Evolutionary conservation across 2,113 vertebrate species (phyloP).

Genomic region (Sinocyclocheilus maitianheensis): DNA sequence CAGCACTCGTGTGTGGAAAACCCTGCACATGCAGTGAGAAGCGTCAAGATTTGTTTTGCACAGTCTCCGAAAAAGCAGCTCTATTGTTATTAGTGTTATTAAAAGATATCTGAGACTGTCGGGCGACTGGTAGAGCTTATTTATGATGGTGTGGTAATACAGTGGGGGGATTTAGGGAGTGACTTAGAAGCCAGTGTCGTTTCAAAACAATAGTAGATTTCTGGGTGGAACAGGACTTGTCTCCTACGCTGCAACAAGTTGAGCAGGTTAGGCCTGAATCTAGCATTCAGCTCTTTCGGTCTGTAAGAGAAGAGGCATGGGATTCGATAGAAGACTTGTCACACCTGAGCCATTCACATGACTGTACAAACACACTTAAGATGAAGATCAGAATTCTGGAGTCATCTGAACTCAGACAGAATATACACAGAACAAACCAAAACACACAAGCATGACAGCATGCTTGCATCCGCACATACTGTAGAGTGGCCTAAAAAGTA

Average conservation of each 20-base stretch:
- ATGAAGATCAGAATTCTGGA: constrained; percentile 43
- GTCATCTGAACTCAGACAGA: constrained; percentile 59
- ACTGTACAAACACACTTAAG: constrained; percentile 47
- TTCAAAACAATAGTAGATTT: constrained; percentile 68
- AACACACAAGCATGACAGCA: neutral
- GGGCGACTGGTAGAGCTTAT: constrained; percentile 51
- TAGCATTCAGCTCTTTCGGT: constrained; percentile 51
- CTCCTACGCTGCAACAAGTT: constrained; percentile 68
- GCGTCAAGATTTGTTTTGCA: neutral
- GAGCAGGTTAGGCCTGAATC: constrained; percentile 74
- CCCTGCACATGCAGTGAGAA: constrained; percentile 17
- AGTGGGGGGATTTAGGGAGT: constrained; percentile 60
- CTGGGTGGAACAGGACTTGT: constrained; percentile 57
- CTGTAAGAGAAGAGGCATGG: neutral
- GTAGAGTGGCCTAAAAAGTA: constrained; percentile 12
- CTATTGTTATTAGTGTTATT: constrained; percentile 17
- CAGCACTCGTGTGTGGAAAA: constrained; percentile 45
- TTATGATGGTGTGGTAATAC: constrained; percentile 57
- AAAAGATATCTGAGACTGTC: constrained; percentile 45
- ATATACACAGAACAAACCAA: constrained; percentile 28
- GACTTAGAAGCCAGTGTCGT: constrained; percentile 52
- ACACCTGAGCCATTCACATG: constrained; percentile 59
- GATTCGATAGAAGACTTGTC: constrained; percentile 60
- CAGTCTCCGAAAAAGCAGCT: neutral
- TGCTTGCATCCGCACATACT: constrained; percentile 30